These are phyloP conservation scores for Cebus imitator DNA, from an alignment of 2,113 vertebrate species.

Conservation along the genomic window DNA sequence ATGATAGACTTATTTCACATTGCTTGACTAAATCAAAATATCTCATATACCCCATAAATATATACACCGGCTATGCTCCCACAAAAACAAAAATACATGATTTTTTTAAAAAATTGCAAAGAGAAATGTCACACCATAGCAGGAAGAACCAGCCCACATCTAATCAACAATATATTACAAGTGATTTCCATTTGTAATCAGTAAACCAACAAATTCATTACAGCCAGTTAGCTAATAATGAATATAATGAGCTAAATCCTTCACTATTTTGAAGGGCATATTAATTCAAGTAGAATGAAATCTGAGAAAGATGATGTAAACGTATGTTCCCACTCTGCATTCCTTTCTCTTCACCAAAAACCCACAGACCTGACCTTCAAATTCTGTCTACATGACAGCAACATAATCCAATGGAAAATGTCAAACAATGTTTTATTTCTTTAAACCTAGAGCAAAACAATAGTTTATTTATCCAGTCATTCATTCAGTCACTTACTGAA, in stretches of 20 bases:
- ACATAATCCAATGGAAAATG: slow-evolving; percentile 11
- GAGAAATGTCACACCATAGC: background rate
- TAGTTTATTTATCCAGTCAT: slow-evolving; percentile 1
- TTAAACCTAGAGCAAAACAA: slow-evolving; percentile 2
- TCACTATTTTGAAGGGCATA: background rate
- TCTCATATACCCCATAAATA: no score
- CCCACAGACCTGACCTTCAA: slow-evolving; percentile 40
- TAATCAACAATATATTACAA: slow-evolving; percentile 32
- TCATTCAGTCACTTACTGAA: background rate
- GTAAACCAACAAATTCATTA: slow-evolving; percentile 14
- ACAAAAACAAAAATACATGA: no score
- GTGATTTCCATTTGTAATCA: slow-evolving; percentile 36
- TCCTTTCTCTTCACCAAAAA: background rate
- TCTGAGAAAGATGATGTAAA: background rate
- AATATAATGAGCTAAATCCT: background rate
- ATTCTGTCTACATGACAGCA: slow-evolving; percentile 1
- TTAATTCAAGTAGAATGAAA: background rate
- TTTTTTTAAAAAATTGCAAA: background rate
- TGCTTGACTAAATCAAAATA: no score
- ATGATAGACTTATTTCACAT: no score
- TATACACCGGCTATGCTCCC: no score
- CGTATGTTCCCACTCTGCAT: background rate
- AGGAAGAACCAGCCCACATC: background rate
- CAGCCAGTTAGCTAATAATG: background rate
- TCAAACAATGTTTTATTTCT: slow-evolving; percentile 1